phyloP scores from a whole-genome alignment of 2,888 invertebrate species.

The Lutraria lutraria region DNA sequence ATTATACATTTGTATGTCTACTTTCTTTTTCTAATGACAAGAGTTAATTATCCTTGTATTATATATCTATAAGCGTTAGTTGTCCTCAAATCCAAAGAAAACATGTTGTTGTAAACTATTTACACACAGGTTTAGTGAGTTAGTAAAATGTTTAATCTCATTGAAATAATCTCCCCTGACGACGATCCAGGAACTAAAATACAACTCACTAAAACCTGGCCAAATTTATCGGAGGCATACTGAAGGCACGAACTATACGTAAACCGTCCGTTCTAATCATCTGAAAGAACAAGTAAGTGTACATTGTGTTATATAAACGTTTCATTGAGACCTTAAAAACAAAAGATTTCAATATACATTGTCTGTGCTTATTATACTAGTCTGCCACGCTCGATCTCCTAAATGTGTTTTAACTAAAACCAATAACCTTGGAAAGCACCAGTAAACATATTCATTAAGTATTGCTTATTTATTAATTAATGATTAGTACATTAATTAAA shows the following conservation, averaged over 20 bases:
- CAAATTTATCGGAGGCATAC: too few relatives aligned
- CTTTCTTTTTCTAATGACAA: neutral
- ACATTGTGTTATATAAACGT: neutral
- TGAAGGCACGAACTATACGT: too few relatives aligned
- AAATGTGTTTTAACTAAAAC: too few relatives aligned
- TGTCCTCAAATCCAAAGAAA: too few relatives aligned
- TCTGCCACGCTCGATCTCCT: too few relatives aligned
- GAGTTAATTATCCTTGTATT: neutral
- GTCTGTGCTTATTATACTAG: too few relatives aligned
- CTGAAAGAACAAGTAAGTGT: neutral
- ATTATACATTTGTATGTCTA: neutral
- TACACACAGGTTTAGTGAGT: neutral
- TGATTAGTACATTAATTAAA: too few relatives aligned
- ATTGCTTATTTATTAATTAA: too few relatives aligned
- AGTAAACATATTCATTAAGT: too few relatives aligned
- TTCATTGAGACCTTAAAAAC: neutral
- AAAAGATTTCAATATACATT: neutral
- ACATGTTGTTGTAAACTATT: neutral
- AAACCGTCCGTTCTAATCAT: neutral
- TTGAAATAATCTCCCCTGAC: neutral
- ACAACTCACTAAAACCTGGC: neutral
- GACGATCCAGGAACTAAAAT: slow-evolving; percentile 15
- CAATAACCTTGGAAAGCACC: too few relatives aligned
- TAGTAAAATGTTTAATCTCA: neutral
- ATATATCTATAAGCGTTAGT: too few relatives aligned